Conservation (phyloP, 1,140 invertebrate species). For the Drosophila truncata region DNA sequence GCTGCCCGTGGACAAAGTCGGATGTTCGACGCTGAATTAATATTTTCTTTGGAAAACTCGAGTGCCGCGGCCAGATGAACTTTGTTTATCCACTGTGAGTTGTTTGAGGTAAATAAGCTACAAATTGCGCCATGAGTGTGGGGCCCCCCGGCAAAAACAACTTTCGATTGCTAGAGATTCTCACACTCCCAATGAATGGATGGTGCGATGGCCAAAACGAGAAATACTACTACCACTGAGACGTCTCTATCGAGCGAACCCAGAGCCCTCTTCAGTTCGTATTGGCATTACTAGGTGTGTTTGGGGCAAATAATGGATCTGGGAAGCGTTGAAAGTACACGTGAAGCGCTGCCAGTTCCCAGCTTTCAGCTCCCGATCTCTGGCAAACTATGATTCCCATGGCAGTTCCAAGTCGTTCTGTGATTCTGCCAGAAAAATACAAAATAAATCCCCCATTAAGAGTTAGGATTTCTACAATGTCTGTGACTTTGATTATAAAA, state of each 20-base stretch:
- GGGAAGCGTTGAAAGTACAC: conserved; percentile 17
- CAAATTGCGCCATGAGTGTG: conserved; percentile 62
- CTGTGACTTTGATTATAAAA: neutral
- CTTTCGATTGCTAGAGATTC: conserved; percentile 59
- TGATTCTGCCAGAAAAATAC: conserved; percentile 14
- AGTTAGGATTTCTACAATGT: neutral
- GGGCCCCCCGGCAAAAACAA: conserved; percentile 26
- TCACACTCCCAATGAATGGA: conserved; percentile 26
- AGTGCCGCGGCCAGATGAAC: conserved; percentile 42
- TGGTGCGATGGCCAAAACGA: conserved; percentile 20
- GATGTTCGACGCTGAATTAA: conserved; percentile 36
- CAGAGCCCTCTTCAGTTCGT: conserved; percentile 24
- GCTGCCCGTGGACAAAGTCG: conserved; percentile 16
- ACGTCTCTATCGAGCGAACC: neutral
- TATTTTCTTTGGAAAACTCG: conserved; percentile 24
- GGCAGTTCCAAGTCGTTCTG: neutral
- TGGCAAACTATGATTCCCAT: conserved; percentile 21
- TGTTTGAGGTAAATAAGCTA: conserved; percentile 54
- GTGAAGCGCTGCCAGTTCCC: conserved; percentile 16
- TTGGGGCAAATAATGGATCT: conserved; percentile 30
- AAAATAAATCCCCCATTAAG: neutral
- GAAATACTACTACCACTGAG: conserved; percentile 20
- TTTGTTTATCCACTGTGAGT: conserved; percentile 55
- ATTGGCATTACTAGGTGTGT: conserved; percentile 32
- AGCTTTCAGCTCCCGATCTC: conserved; percentile 12